Percentiles rank a stretch among this genome's conserved stretches.
Conservation (phyloP, 2,797 vertebrate genomes). For the Clarias laeviceps region DNA sequence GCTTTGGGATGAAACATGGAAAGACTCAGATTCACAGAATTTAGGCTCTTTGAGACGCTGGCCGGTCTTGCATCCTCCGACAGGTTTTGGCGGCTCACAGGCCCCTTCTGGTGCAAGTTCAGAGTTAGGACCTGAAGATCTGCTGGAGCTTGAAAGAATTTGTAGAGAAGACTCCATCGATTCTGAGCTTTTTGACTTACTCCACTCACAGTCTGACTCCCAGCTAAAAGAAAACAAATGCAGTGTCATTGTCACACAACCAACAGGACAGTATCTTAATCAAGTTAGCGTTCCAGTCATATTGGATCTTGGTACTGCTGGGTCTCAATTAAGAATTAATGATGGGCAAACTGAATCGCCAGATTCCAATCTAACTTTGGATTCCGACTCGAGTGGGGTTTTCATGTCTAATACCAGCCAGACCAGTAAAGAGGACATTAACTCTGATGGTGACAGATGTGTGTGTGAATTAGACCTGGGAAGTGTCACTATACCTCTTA, state of each 20-base stretch:
- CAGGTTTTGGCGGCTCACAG: conserved; percentile 79
- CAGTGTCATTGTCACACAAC: conserved; percentile 46
- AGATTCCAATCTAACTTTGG: conserved; percentile 74
- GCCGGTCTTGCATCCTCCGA: conserved; percentile 77
- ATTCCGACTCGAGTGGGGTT: conserved; percentile 77
- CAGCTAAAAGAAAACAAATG: conserved; percentile 28
- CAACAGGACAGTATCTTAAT: conserved; percentile 24
- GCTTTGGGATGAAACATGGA: conserved; percentile 76
- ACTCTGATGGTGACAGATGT: conserved; percentile 73
- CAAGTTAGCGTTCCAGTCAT: conserved; percentile 45
- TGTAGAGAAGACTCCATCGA: conserved; percentile 64
- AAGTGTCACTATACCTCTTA: conserved; percentile 71
- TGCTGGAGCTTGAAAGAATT: conserved; percentile 74
- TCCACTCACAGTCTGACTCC: conserved; percentile 48
- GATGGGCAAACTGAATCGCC: conserved; percentile 68
- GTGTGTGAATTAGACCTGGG: conserved; percentile 72
- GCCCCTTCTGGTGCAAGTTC: conserved; percentile 77
- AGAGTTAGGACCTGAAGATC: conserved; percentile 69
- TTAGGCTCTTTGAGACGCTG: conserved; percentile 75
- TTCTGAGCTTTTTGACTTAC: conserved; percentile 71
- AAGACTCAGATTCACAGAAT: conserved; percentile 69
- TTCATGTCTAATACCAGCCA: conserved; percentile 77
- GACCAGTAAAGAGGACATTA: conserved; percentile 65
- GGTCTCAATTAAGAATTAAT: conserved; percentile 65
- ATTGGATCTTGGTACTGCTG: conserved; percentile 65